Conservation (phyloP, 23 tunicate species). For the Aplidium turbinatum region DNA sequence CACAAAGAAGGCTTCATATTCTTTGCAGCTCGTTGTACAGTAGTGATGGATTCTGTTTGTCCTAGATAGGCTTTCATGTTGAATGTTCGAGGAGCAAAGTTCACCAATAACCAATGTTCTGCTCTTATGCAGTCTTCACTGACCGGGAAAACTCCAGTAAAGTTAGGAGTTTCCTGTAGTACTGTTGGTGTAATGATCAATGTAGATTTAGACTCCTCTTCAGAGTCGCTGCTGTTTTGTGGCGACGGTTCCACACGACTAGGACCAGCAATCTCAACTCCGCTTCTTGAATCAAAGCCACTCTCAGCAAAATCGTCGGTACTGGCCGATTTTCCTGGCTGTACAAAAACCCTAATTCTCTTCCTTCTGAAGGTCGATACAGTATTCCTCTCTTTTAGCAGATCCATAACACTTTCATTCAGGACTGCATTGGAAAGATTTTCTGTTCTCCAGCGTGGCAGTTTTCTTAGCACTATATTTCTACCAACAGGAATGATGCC, state of each 20-base stretch:
- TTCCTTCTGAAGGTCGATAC: not conserved
- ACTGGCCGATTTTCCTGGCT: constrained; percentile 10
- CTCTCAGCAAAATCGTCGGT: constrained; percentile 16
- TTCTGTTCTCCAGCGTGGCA: not conserved
- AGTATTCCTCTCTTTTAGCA: constrained; percentile 11
- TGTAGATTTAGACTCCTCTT: not conserved
- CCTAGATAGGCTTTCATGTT: not conserved
- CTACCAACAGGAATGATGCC: not conserved
- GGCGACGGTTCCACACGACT: not conserved
- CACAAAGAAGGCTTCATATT: not conserved
- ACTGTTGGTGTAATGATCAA: not conserved
- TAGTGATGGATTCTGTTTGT: not conserved
- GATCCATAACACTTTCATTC: constrained; percentile 8
- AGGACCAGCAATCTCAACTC: constrained; percentile 14
- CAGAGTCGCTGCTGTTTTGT: constrained; percentile 4
- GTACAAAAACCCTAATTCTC: constrained; percentile 1
- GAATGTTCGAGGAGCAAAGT: constrained; percentile 6
- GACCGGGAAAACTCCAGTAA: constrained; percentile 3
- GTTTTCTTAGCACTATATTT: constrained; percentile 11
- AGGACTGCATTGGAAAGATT: constrained; percentile 9
- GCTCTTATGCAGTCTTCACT: not conserved
- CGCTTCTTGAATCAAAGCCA: constrained; percentile 1
- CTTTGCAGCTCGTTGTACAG: not conserved
- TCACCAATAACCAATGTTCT: constrained; percentile 13
- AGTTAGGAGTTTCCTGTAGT: not conserved